These are phyloP conservation scores for Drosophila miranda DNA, from an alignment of 1,140 invertebrate genomes.

Conservation along the genomic window DNA sequence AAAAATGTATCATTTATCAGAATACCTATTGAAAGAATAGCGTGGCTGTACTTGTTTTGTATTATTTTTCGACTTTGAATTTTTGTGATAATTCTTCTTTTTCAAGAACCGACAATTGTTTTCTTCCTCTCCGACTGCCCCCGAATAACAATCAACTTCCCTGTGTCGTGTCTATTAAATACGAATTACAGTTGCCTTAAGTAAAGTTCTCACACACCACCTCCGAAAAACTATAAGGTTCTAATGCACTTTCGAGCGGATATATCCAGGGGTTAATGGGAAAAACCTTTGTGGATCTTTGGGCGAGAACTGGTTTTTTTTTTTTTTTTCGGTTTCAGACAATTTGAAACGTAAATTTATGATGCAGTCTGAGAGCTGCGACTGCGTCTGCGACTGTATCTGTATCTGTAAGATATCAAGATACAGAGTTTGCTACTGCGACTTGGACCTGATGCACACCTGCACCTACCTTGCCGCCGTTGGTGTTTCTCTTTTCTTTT, in stretches of 20 bases:
- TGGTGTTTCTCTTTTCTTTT: conserved; percentile 23
- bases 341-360: conserved; percentile 79
- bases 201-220: conserved; percentile 21
- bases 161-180: conserved; percentile 11
- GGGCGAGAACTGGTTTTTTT: conserved; percentile 75
- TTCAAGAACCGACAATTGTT: no score
- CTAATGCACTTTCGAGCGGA: conserved; percentile 20
- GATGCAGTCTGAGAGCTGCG: conserved; percentile 59
- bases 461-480: conserved; percentile 51
- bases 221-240: neutral
- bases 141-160: conserved; percentile 28
- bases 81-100: neutral
- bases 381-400: conserved; percentile 26
- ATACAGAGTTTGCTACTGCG: conserved; percentile 70
- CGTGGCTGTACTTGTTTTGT: no score
- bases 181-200: conserved; percentile 6
- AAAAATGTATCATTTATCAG: no score
- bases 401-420: conserved; percentile 77
- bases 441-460: conserved; percentile 74
- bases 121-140: no score
- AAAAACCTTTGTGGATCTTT: conserved; percentile 67
- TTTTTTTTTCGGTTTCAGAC: conserved; percentile 44
- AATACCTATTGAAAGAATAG: no score
- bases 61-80: no score
- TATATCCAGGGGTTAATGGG: conserved; percentile 13